These are phyloP conservation scores for Sarcophaga subvicina DNA, from an alignment of 2,888 invertebrate genomes.

Conservation along the genomic window DNA sequence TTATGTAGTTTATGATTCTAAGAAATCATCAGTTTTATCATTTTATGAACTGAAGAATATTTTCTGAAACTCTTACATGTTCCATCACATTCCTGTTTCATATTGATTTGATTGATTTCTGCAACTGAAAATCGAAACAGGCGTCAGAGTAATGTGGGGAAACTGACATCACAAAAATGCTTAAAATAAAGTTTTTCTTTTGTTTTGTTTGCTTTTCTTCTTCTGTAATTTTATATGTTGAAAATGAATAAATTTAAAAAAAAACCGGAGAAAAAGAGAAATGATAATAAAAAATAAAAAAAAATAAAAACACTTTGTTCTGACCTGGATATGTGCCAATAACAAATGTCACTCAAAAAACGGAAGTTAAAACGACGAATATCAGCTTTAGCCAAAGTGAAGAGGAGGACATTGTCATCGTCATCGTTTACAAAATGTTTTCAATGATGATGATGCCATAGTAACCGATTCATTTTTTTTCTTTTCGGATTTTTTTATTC, in stretches of 20 bases:
- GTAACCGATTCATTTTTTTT: no score
- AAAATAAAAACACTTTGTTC: not conserved
- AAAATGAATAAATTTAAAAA: not conserved
- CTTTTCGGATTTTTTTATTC: no score
- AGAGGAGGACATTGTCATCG: slow-evolving; percentile 43
- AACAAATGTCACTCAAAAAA: slow-evolving; percentile 66
- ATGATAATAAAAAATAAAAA: not conserved
- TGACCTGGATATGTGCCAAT: slow-evolving; percentile 70
- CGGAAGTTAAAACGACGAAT: slow-evolving; percentile 62
- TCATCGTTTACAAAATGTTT: slow-evolving; percentile 48
- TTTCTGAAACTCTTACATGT: no score
- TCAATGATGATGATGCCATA: not conserved
- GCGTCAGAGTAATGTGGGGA: not conserved
- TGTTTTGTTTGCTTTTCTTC: no score
- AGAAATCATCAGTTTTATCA: no score
- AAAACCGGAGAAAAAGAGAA: not conserved
- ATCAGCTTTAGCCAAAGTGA: slow-evolving; percentile 50
- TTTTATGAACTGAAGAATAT: no score
- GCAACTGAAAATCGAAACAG: not conserved
- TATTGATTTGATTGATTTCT: slow-evolving; percentile 52
- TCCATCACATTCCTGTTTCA: no score
- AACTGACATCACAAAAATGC: slow-evolving; percentile 15
- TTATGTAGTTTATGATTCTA: no score
- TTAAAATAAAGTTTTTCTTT: slow-evolving; percentile 23
- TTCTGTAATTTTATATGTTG: not conserved